phyloP scores from a whole-genome alignment of 1,140 invertebrate genomes.

The Caenorhabditis briggsae region DNA sequence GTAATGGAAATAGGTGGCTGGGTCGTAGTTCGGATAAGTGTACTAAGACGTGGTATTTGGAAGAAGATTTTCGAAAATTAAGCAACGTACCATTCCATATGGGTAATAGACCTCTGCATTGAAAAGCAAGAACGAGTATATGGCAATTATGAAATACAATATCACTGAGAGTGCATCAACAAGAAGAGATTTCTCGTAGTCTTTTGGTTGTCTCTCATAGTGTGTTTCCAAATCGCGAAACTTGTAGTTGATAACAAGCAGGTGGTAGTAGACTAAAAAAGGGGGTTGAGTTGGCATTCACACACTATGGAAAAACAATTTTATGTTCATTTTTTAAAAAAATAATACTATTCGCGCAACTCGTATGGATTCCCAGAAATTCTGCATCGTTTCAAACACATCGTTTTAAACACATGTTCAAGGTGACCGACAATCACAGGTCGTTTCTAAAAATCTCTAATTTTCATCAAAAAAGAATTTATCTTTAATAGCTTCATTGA shows the following conservation, averaged over 20 bases:
- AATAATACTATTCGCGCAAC: too few species aligned
- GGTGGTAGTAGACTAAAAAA: conserved; percentile 10
- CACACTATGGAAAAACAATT: too few species aligned
- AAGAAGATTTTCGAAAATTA: not conserved
- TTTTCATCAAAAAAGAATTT: too few species aligned
- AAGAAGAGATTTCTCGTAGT: not conserved
- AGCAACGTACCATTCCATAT: not conserved
- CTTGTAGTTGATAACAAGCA: conserved; percentile 7
- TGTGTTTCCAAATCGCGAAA: not conserved
- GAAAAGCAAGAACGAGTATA: not conserved
- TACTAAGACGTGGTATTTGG: not conserved
- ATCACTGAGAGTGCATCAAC: not conserved
- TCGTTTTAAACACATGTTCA: too few species aligned
- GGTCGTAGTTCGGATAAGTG: not conserved
- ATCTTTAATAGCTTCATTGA: too few species aligned
- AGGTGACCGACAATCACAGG: too few species aligned
- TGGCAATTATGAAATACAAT: not conserved
- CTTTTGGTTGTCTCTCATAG: not conserved
- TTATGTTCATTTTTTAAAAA: too few species aligned
- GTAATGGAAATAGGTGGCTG: too few species aligned
- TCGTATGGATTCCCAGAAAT: too few species aligned
- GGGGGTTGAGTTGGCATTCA: too few species aligned
- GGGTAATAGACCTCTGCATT: not conserved
- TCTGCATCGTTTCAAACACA: too few species aligned
- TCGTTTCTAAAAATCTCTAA: too few species aligned